phyloP scores from a whole-genome alignment of 2,113 vertebrate genomes.

The Macaca mulatta region DNA sequence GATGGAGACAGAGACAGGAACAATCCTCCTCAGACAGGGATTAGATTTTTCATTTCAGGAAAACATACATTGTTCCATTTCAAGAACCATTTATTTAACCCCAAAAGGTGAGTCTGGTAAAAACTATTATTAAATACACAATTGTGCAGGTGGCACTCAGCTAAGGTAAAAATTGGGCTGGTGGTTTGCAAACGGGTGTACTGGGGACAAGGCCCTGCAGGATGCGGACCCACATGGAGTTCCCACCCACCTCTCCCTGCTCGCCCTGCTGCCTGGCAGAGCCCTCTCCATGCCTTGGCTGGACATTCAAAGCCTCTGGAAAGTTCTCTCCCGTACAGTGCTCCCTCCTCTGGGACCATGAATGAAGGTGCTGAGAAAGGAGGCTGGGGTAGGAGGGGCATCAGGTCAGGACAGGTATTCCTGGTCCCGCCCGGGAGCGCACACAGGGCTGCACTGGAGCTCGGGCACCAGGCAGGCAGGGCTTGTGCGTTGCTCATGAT shows the following conservation, averaged over 20 bases:
- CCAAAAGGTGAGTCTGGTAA: background rate
- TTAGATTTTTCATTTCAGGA: background rate
- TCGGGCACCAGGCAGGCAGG: background rate
- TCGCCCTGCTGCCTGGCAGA: background rate
- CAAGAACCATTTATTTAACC: background rate
- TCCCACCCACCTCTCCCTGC: background rate
- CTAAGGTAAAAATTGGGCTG: background rate
- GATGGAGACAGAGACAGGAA: background rate
- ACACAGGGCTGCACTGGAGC: fast-evolving
- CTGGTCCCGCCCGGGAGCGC: background rate
- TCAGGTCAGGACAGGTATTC: background rate
- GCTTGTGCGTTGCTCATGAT: background rate
- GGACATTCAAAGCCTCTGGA: background rate
- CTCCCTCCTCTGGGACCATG: background rate
- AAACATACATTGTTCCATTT: background rate
- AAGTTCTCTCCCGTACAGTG: background rate
- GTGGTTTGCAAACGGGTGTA: background rate
- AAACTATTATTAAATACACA: background rate
- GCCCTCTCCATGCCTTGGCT: background rate
- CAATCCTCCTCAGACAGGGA: fast-evolving
- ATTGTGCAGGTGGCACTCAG: background rate
- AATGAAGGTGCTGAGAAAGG: background rate
- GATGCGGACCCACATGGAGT: fast-evolving
- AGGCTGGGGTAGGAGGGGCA: fast-evolving
- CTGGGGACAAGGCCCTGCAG: no score